Percentiles rank a stretch among this genome's conserved stretches.
Conservation (phyloP, 2,113 vertebrate species). For the Clarias magur region DNA sequence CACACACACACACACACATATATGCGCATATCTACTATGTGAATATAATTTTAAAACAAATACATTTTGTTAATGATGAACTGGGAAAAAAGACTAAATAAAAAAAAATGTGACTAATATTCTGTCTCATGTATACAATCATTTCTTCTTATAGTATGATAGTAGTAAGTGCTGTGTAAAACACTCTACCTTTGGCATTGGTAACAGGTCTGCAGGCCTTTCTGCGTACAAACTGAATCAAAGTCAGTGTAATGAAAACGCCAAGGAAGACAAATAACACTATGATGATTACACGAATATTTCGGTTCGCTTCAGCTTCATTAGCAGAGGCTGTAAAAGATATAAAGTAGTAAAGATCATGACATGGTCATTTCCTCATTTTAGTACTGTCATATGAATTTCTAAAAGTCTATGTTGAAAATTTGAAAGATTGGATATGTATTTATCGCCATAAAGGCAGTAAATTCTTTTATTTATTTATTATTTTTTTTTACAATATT, state of each 20-base stretch:
- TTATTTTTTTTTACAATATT: background rate
- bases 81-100: background rate
- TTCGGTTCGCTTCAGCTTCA: slow-evolving; percentile 35
- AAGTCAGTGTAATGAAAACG: slow-evolving; percentile 43
- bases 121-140: no score
- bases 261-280: slow-evolving; percentile 50
- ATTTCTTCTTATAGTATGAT: background rate
- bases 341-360: slow-evolving; percentile 18
- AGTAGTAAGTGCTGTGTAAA: background rate
- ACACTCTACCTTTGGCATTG: slow-evolving; percentile 51
- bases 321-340: slow-evolving; percentile 44
- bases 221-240: slow-evolving; percentile 54
- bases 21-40: background rate
- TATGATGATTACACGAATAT: slow-evolving; percentile 49
- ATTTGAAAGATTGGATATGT: background rate
- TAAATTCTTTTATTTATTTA: background rate
- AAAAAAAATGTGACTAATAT: background rate
- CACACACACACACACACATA: background rate
- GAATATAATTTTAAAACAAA: background rate
- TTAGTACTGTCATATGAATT: background rate
- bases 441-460: background rate
- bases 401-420: background rate
- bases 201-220: slow-evolving; percentile 44
- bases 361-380: background rate
- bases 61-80: background rate